Base-by-base conservation (phyloP, 1,140 invertebrate genomes). In the Apis dorsata region DNA sequence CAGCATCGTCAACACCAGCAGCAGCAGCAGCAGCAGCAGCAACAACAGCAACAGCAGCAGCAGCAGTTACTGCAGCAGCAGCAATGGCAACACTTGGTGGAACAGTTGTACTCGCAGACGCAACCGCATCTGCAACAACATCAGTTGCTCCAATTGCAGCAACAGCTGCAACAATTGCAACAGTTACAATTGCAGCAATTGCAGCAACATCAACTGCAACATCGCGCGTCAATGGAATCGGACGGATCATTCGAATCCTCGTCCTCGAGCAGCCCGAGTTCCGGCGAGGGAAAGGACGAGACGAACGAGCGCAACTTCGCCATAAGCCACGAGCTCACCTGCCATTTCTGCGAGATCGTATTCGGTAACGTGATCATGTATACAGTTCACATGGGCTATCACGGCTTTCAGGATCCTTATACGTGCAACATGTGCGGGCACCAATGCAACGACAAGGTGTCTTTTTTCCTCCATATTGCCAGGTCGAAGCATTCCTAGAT, bases 301-400 rank as follows among this genome's bases (percentile, higher is more conserved):
- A 19, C 1, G 24, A 24, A 24, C 7, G 0, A 53, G 21, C 24
- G 34, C 5, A 12, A 9, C 5, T 44, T 72, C 24, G 15, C 7
- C 0, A 1, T 55, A 13, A 53, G 17, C 0, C 83, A 72, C 72
- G 86, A 86, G 3, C 96, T 96, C 89, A 95, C 95, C 79, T 99
- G 99, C 91, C 94, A 96, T 53, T 97, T 97, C 91, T 99, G 99
- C 93, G 97, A 97, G 88, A 98, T 99, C 51, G 95, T 96, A 8
- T 99, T 99, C 93, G 96, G 96, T n/a, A 97, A 99, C 91, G 95
- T 96, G 53, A 96, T 98, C 13, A 97, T 99, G 96, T 98, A 98
- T 94, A 97, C 96, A 1, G 97, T 99, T 90, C 99, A 99, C 93
- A 99, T 99, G 97, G 97, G 98, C 77, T 99, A 98, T 93, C 99